These are phyloP conservation scores for Drosophila sp. DNA, from an alignment of 1,140 invertebrate genomes.

Conservation along the genomic window DNA sequence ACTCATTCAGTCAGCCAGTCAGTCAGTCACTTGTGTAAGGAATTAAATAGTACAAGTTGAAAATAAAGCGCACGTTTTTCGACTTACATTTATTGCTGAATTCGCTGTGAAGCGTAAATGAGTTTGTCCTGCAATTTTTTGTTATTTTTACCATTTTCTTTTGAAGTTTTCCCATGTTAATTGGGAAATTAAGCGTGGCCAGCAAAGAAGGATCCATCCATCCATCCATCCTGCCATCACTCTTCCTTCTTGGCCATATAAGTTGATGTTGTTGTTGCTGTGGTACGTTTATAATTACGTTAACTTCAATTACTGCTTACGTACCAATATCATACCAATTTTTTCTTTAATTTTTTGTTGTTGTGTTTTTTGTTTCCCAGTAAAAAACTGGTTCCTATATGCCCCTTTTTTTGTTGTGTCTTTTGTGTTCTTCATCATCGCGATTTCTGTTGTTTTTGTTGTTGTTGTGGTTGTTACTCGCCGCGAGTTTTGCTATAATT, in stretches of 20 bases:
- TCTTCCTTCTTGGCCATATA: slow-evolving; percentile 24
- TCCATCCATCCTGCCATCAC: slow-evolving; percentile 17
- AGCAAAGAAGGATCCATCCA: background rate
- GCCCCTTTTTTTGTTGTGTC: slow-evolving; percentile 36
- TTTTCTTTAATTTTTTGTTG: slow-evolving; percentile 21
- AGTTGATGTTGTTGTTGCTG: slow-evolving; percentile 27
- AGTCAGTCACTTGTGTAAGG: background rate
- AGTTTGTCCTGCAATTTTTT: slow-evolving; percentile 43
- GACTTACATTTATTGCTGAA: slow-evolving; percentile 41
- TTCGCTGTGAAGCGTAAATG: slow-evolving; percentile 52
- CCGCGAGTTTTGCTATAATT: slow-evolving; percentile 70
- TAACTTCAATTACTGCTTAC: slow-evolving; percentile 77
- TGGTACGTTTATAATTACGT: slow-evolving; percentile 70
- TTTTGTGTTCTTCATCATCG: slow-evolving; percentile 21
- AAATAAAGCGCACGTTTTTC: slow-evolving; percentile 46
- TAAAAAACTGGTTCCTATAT: slow-evolving; percentile 56
- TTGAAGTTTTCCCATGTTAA: slow-evolving; percentile 65
- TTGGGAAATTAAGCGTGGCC: slow-evolving; percentile 64
- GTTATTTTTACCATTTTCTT: slow-evolving; percentile 13
- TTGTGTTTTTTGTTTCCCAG: slow-evolving; percentile 31
- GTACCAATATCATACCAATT: slow-evolving; percentile 70
- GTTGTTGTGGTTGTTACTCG: slow-evolving; percentile 26
- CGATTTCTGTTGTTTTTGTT: slow-evolving; percentile 25
- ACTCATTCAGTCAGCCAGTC: slow-evolving; percentile 1
- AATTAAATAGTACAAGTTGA: slow-evolving; percentile 14